Evolutionary conservation across 2,797 vertebrate genomes (phyloP), one percentile per base, ranked within the genome.

Genomic region (Protosalanx chinensis): DNA sequence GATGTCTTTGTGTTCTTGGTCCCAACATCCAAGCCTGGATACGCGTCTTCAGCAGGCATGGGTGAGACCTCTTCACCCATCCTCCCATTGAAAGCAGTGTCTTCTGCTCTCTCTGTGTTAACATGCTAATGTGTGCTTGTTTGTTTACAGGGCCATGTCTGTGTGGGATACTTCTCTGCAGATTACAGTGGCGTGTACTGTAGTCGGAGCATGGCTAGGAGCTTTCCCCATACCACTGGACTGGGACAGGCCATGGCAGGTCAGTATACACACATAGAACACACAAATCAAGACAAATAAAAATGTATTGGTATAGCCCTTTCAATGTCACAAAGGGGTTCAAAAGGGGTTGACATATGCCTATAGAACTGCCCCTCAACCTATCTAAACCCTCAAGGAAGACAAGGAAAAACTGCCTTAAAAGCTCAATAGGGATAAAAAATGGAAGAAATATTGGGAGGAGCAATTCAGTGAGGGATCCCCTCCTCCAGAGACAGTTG

Each of bases 91-190:
- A 8, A 29, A 64, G 18, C 3, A 3, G 16, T 12, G 51, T 27
- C 53, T 15, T 53, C 2, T 6, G 16, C 5, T 37, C 32, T 37
- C 4, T 16, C 63, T n/a, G 8, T 35, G 37, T 8, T 15, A 27
- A 27, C 27, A 20, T 59, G 57, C 57, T 61, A 5, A 60, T 20
- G 29, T 8, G 13, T 30, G 27, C 64, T 51, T 49, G 23, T 53
- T 32, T 51, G 20, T 27, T 3, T 23, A 49, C 89, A 98, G 96
- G 81, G 95, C 96, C 1, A 93, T 90, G 82, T 98, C 95, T 1
- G 89, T 98, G 77, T 98, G 97, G 97, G 97, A 98, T 88, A 97
- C 93, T 10, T 96, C 93, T 84, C 93, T 98, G 5, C 95, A 97
- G 88, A 98, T 98, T 18, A 98, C 95, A 46, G 95, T 95, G 0